These are phyloP conservation scores for Vollenhovia emeryi DNA, from an alignment of 1,140 invertebrate genomes.

Conservation along the genomic window DNA sequence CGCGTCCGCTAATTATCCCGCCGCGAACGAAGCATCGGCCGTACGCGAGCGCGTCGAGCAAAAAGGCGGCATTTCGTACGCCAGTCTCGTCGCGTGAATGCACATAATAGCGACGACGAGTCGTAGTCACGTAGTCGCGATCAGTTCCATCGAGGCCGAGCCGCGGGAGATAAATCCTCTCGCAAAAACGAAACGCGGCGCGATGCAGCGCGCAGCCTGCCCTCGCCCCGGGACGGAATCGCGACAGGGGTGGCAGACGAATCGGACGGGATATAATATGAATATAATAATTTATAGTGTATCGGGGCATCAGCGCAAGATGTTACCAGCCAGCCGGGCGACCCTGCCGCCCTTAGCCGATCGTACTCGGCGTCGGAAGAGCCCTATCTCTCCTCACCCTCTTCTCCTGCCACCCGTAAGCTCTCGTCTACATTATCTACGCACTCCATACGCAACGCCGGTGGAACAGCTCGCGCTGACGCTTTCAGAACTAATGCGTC, in stretches of 20 bases:
- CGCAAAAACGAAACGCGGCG: slow-evolving; percentile 68
- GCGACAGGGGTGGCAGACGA: slow-evolving; percentile 23
- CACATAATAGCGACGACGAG: slow-evolving; percentile 39
- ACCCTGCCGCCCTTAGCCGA: slow-evolving; percentile 31
- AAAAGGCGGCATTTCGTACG: slow-evolving; percentile 44
- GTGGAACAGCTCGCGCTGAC: slow-evolving; percentile 70
- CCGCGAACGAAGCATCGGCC: neutral
- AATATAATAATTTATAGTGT: slow-evolving; percentile 79
- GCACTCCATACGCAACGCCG: slow-evolving; percentile 69
- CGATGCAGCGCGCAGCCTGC: neutral
- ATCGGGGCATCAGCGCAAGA: slow-evolving; percentile 78
- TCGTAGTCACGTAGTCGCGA: slow-evolving; percentile 68
- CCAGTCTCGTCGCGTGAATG: slow-evolving; percentile 40
- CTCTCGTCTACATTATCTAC: slow-evolving; percentile 72
- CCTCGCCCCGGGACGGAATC: slow-evolving; percentile 27
- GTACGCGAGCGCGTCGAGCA: neutral
- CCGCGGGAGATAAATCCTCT: slow-evolving; percentile 71
- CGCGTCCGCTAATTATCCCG: slow-evolving; percentile 40
- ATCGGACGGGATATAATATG: slow-evolving; percentile 67
- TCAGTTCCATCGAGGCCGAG: slow-evolving; percentile 66
- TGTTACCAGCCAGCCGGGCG: slow-evolving; percentile 68
- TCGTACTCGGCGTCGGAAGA: slow-evolving; percentile 1
- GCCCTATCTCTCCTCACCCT: slow-evolving; percentile 21
- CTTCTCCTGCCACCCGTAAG: neutral
- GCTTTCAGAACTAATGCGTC: slow-evolving; percentile 71